Percentiles rank a stretch among this genome's conserved stretches.
Evolutionary conservation across 2,113 vertebrate species (phyloP).

Genomic region (Cryptotis parvus): DNA sequence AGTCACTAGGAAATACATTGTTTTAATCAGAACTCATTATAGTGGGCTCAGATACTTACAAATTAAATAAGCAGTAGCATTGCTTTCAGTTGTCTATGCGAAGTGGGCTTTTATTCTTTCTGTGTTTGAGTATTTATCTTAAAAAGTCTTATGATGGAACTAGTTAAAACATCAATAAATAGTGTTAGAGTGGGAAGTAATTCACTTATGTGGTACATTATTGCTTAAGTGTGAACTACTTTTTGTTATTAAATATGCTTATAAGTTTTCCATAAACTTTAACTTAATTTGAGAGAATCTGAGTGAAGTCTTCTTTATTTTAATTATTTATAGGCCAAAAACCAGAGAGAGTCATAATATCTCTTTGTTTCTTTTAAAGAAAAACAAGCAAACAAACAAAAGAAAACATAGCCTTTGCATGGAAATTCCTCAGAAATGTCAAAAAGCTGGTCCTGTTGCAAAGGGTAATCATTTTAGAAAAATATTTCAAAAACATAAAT

Average conservation of each 20-base stretch:
- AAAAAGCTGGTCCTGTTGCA: constrained; percentile 52
- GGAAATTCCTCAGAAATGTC: constrained; percentile 70
- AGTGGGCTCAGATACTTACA: constrained; percentile 61
- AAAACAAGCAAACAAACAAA: constrained; percentile 22
- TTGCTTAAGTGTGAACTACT: constrained; percentile 53
- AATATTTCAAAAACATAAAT: constrained; percentile 72
- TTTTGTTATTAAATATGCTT: constrained; percentile 72
- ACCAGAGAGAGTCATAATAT: constrained; percentile 26
- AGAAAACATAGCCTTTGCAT: not conserved
- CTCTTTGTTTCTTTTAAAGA: constrained; percentile 44
- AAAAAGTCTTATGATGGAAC: constrained; percentile 55
- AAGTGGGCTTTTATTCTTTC: constrained; percentile 65
- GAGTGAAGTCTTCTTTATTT: constrained; percentile 41
- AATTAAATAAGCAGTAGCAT: constrained; percentile 61
- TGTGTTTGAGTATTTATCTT: constrained; percentile 54
- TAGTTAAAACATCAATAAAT: constrained; percentile 37
- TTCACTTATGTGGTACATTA: constrained; percentile 37
- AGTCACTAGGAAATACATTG: constrained; percentile 42
- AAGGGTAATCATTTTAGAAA: constrained; percentile 72
- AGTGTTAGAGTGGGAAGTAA: constrained; percentile 62
- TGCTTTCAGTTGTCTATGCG: constrained; percentile 64
- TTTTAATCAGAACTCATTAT: constrained; percentile 71
- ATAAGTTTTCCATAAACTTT: constrained; percentile 55
- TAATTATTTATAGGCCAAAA: constrained; percentile 66
- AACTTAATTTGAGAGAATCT: constrained; percentile 39